Evolutionary conservation across 2,888 invertebrate species (phyloP).

Genomic region (Pherbina coryleti): DNA sequence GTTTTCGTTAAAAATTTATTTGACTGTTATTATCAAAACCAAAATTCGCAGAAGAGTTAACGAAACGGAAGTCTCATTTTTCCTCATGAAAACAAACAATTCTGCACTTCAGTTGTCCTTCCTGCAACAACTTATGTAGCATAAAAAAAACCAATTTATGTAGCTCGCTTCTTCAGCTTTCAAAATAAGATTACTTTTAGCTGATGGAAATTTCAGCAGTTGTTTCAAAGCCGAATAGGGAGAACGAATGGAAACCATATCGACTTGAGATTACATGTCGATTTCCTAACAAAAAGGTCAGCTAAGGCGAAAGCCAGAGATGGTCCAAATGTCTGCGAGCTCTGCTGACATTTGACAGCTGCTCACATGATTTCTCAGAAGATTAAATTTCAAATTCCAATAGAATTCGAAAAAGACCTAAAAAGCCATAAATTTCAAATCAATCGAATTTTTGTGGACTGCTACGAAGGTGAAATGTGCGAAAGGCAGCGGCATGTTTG

Average conservation of each 20-base stretch:
- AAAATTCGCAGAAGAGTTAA: no score
- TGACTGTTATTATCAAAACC: no score
- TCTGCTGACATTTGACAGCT: constrained; percentile 25
- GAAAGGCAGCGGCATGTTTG: constrained; percentile 13
- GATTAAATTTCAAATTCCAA: constrained; percentile 26
- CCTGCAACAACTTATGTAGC: no score
- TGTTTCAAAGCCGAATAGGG: not conserved
- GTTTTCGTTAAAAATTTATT: no score
- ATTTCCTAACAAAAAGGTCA: not conserved
- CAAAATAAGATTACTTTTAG: no score
- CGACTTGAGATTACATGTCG: not conserved
- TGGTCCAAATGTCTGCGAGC: not conserved
- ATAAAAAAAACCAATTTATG: no score
- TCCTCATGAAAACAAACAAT: no score
- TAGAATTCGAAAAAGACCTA: constrained; percentile 20
- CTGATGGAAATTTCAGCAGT: no score
- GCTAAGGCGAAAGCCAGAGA: not conserved
- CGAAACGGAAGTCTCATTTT: no score
- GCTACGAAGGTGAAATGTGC: not conserved
- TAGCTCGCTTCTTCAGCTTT: no score
- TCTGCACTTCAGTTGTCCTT: no score
- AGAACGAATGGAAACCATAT: not conserved
- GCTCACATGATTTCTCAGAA: constrained; percentile 27
- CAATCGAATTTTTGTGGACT: constrained; percentile 1
- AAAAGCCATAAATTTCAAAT: constrained; percentile 30